A percentile compares a stretch with the other conserved stretches of the same genome.
phyloP scores from a whole-genome alignment of 2,888 invertebrate species.

The Dasysyrphus tricinctus region DNA sequence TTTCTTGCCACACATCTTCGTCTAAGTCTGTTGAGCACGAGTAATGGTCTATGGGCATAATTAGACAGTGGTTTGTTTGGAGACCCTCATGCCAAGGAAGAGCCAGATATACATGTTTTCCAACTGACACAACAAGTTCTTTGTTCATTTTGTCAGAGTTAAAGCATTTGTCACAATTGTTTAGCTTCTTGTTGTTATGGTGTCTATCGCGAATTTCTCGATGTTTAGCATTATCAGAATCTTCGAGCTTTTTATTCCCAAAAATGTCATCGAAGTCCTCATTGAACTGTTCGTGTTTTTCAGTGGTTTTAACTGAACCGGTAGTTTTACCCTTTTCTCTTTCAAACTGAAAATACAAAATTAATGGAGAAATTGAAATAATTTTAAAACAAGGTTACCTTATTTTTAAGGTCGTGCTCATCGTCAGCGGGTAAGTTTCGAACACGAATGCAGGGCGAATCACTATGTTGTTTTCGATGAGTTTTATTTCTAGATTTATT shows the following conservation, averaged over 20 bases:
- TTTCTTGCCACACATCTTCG: slow-evolving; percentile 97
- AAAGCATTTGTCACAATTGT: slow-evolving; percentile 92
- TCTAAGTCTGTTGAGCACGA: slow-evolving; percentile 92
- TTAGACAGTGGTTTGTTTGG: slow-evolving; percentile 92
- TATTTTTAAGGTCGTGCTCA: slow-evolving; percentile 86
- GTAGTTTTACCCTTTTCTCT: slow-evolving; percentile 91
- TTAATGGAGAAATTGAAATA: not conserved
- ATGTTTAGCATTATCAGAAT: slow-evolving; percentile 86
- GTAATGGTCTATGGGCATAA: slow-evolving; percentile 92
- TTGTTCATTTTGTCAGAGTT: slow-evolving; percentile 92
- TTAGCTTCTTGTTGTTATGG: slow-evolving; percentile 88
- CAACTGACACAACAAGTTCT: slow-evolving; percentile 92
- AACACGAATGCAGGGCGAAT: not conserved
- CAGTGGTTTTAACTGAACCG: slow-evolving; percentile 90
- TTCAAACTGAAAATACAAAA: slow-evolving; percentile 86
- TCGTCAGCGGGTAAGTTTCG: slow-evolving; percentile 96
- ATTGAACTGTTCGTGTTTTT: slow-evolving; percentile 86
- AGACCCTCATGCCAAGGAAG: slow-evolving; percentile 92
- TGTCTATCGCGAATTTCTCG: slow-evolving; percentile 90
- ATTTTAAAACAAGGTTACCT: not conserved
- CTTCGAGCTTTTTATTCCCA: slow-evolving; percentile 86
- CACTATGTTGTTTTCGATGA: not conserved
- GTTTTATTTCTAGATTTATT: not conserved
- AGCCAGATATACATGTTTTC: slow-evolving; percentile 92
- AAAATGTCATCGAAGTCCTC: slow-evolving; percentile 94